Percentiles rank a stretch among this genome's conserved stretches.
phyloP scores from a whole-genome alignment of 2,888 invertebrate species.

The Calephelis perditalis region DNA sequence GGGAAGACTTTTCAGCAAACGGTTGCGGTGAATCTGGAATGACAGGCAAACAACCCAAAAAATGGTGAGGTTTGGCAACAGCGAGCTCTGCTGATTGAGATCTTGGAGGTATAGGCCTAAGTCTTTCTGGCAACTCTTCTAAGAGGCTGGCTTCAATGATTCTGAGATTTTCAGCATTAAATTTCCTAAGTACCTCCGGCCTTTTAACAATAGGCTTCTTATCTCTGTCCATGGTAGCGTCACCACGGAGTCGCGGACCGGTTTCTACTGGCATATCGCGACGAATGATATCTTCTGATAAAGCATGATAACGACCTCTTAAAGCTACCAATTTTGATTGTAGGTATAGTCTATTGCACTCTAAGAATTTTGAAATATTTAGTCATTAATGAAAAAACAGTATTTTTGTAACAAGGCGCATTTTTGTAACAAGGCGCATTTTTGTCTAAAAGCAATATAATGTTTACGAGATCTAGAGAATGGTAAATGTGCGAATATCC shows the following conservation, averaged over 20 bases:
- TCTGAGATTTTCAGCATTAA: conserved; percentile 59
- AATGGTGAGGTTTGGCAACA: conserved; percentile 64
- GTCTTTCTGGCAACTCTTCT: conserved; percentile 59
- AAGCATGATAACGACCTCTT: conserved; percentile 47
- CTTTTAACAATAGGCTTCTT: conserved; percentile 49
- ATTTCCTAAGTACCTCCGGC: conserved; percentile 58
- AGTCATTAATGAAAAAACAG: too few relatives aligned
- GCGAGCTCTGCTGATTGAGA: conserved; percentile 55
- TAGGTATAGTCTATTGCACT: conserved; percentile 15
- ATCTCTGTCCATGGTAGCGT: conserved; percentile 62
- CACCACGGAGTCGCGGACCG: conserved; percentile 50
- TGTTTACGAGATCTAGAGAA: too few relatives aligned
- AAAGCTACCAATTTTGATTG: conserved; percentile 29
- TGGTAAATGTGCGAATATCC: too few relatives aligned
- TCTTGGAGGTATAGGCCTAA: conserved; percentile 53
- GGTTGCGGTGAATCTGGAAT: conserved; percentile 47
- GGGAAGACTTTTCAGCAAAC: conserved; percentile 38
- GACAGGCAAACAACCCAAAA: conserved; percentile 56
- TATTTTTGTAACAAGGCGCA: too few relatives aligned
- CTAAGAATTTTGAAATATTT: not conserved
- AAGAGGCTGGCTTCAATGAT: conserved; percentile 63
- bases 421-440: too few relatives aligned
- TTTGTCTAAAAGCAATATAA: too few relatives aligned
- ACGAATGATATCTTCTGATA: conserved; percentile 54
- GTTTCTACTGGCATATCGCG: conserved; percentile 54